phyloP scores from a whole-genome alignment of 2,113 vertebrate genomes.

The Takifugu flavidus region DNA sequence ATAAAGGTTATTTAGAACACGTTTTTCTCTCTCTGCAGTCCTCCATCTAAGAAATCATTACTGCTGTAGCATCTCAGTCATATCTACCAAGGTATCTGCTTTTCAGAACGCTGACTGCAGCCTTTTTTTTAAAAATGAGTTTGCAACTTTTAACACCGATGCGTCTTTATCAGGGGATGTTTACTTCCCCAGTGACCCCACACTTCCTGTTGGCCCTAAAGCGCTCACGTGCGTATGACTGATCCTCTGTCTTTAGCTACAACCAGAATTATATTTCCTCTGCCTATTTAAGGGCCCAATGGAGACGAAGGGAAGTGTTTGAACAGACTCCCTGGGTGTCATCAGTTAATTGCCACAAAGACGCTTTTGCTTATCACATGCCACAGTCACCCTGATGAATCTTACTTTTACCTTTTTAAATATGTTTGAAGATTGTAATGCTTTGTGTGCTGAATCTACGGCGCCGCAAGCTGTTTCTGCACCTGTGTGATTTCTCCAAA shows the following conservation, averaged over 20 bases:
- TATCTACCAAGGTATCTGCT: conserved; percentile 7
- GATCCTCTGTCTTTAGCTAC: conserved; percentile 22
- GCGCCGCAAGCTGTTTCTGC: conserved; percentile 3
- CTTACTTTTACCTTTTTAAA: neutral
- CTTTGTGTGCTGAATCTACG: conserved; percentile 19
- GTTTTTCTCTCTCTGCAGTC: conserved; percentile 28
- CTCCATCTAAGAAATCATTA: conserved; percentile 40
- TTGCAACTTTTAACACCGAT: conserved; percentile 46
- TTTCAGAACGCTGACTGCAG: conserved; percentile 25
- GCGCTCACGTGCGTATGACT: conserved; percentile 29
- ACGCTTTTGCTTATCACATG: conserved; percentile 24
- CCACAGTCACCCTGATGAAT: conserved; percentile 3
- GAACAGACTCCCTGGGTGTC: neutral
- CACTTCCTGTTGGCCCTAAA: neutral
- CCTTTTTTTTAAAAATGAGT: conserved; percentile 16
- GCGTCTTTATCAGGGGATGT: conserved; percentile 35
- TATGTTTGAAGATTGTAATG: too few relatives aligned
- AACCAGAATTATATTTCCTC: conserved; percentile 7
- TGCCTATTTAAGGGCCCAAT: conserved; percentile 1
- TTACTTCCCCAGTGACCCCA: conserved; percentile 30
- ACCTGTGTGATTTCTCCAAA: conserved; percentile 39
- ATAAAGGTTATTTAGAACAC: conserved; percentile 68
- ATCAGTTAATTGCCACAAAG: conserved; percentile 22
- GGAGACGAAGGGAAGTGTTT: conserved; percentile 32
- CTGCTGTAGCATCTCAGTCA: conserved; percentile 28